A percentile compares a stretch with the other conserved stretches of the same genome.
Evolutionary conservation across 2,888 invertebrate genomes (phyloP).

Genomic region (Nephrotoma flavescens): DNA sequence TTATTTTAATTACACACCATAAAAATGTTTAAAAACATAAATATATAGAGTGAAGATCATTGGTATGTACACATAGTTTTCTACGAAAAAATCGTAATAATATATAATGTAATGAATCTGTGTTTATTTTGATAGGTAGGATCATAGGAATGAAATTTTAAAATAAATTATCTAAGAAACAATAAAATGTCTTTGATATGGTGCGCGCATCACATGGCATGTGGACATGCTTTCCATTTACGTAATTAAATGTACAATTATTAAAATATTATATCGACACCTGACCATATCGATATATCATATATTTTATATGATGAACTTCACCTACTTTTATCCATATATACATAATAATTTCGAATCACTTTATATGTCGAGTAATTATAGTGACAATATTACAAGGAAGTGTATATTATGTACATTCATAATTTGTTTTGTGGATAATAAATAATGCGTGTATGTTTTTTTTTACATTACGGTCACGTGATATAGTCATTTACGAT

Average conservation of each 20-base stretch:
- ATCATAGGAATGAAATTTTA: not conserved
- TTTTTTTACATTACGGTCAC: constrained; percentile 2
- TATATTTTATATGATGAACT: not conserved
- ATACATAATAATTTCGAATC: not conserved
- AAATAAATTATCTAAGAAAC: not conserved
- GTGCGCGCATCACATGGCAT: not conserved
- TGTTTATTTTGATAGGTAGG: not conserved
- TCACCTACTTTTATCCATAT: not conserved
- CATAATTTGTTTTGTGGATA: not conserved
- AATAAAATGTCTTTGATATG: not conserved
- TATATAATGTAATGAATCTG: not conserved
- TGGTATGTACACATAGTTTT: not conserved
- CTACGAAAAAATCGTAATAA: not conserved
- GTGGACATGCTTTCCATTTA: not conserved
- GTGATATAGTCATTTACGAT: constrained; percentile 10
- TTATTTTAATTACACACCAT: not conserved
- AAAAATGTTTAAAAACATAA: not conserved
- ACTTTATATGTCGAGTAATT: not conserved
- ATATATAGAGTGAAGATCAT: not conserved
- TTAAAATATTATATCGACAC: constrained; percentile 5
- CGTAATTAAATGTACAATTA: not conserved
- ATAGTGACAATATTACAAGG: not conserved
- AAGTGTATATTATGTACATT: not conserved
- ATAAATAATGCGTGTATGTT: constrained; percentile 1
- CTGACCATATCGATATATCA: not conserved